Evolutionary conservation across 2,888 invertebrate genomes (phyloP).

Genomic region (Agrochola lota): DNA sequence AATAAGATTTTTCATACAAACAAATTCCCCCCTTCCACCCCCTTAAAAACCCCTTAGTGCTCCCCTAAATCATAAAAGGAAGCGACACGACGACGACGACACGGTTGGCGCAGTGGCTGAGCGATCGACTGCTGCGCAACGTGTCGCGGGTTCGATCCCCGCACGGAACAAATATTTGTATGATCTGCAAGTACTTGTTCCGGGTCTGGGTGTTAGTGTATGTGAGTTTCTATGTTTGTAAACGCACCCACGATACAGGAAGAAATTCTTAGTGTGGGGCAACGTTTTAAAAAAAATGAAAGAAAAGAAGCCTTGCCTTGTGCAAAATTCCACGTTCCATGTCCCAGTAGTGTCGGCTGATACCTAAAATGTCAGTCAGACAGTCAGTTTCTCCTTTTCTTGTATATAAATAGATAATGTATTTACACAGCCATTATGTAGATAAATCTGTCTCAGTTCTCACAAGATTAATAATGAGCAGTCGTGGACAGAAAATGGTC

Average conservation of each 20-base stretch:
- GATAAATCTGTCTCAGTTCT: neutral
- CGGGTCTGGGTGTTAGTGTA: no score
- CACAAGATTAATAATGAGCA: conserved; percentile 19
- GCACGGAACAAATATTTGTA: no score
- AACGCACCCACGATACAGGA: no score
- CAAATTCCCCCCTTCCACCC: no score
- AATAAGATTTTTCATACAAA: neutral
- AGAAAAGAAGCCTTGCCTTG: neutral
- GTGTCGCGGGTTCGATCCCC: no score
- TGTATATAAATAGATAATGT: neutral
- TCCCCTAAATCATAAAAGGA: neutral
- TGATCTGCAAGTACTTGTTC: no score
- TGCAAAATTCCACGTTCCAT: neutral
- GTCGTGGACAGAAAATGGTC: conserved; percentile 10
- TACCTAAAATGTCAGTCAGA: neutral
- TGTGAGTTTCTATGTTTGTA: no score
- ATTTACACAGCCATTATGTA: neutral
- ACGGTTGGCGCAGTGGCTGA: no score
- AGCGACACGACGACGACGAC: no score
- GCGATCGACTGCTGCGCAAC: no score
- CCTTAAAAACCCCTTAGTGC: neutral
- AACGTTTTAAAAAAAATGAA: no score
- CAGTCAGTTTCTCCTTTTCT: neutral
- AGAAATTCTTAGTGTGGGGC: no score
- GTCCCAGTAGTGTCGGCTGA: neutral